Conservation (phyloP, 2,113 vertebrate genomes). For the Poicephalus meyeri region DNA sequence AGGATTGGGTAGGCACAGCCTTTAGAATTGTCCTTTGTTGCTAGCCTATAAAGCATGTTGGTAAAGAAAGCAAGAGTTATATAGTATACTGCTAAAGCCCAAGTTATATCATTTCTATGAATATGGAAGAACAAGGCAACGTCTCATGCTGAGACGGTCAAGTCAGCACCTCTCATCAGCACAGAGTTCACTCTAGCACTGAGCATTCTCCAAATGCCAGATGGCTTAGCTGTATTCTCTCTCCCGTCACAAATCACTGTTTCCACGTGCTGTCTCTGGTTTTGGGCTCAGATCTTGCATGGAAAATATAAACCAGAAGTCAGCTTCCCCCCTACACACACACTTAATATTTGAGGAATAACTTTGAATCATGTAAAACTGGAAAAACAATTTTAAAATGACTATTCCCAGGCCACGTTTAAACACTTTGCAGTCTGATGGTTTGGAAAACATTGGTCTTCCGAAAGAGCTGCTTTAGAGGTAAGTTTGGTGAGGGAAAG, state of each 20-base stretch:
- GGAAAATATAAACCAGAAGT: conserved; percentile 3
- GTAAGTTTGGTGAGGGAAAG: background rate
- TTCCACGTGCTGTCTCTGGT: conserved; percentile 1
- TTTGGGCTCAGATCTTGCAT: background rate
- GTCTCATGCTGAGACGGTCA: background rate
- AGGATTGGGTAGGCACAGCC: background rate
- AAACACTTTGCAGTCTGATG: background rate
- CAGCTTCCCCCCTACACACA: background rate
- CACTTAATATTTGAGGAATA: background rate
- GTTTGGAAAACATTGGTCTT: conserved; percentile 13
- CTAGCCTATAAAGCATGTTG: background rate
- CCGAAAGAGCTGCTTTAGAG: background rate
- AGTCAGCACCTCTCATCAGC: background rate
- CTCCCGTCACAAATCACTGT: conserved; percentile 1
- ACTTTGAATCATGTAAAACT: background rate
- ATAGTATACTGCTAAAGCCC: background rate
- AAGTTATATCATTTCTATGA: background rate
- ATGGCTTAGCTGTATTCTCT: conserved; percentile 7
- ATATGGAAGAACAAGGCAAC: background rate
- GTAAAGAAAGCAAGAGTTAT: background rate
- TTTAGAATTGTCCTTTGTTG: background rate
- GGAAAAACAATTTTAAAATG: background rate
- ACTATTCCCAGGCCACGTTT: background rate
- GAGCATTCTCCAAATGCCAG: conserved; percentile 25
- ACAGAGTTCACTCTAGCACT: background rate